phyloP scores from a whole-genome alignment of 2,797 vertebrate genomes.

The Loris lydekkerianus region DNA sequence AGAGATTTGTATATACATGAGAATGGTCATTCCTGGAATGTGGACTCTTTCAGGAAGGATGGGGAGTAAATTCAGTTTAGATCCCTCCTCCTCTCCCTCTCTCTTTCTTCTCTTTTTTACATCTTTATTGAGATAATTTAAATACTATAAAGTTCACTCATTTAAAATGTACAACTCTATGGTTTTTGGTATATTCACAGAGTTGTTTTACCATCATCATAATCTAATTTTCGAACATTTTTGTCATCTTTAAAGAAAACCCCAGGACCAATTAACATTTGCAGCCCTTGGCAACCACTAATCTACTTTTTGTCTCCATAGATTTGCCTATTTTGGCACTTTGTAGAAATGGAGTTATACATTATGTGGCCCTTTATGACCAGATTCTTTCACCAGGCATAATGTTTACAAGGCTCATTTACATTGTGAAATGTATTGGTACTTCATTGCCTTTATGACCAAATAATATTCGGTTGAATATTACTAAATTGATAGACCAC shows the following conservation, averaged over 20 bases:
- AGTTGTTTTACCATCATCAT: not conserved
- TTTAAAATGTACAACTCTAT: not conserved
- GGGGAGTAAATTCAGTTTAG: not conserved
- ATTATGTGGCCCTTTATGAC: not conserved
- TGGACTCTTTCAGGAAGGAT: not conserved
- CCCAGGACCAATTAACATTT: not conserved
- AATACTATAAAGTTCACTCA: not conserved
- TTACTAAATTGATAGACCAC: not conserved
- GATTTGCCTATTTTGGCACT: not conserved
- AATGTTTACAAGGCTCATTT: not conserved
- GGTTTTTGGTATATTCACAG: not conserved
- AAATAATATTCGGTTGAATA: not conserved
- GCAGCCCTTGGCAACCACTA: not conserved
- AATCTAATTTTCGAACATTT: constrained; percentile 52
- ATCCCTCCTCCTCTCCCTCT: not conserved
- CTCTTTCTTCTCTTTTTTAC: not conserved
- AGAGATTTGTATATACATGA: not conserved
- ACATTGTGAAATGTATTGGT: not conserved
- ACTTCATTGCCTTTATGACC: not conserved
- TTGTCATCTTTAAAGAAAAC: not conserved
- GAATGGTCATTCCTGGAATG: not conserved
- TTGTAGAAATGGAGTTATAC: not conserved
- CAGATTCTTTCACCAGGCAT: not conserved
- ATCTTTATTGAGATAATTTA: constrained; percentile 14
- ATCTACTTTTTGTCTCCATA: not conserved